These are phyloP conservation scores for Drosophila saltans DNA, from an alignment of 1,140 invertebrate species.

Conservation along the genomic window DNA sequence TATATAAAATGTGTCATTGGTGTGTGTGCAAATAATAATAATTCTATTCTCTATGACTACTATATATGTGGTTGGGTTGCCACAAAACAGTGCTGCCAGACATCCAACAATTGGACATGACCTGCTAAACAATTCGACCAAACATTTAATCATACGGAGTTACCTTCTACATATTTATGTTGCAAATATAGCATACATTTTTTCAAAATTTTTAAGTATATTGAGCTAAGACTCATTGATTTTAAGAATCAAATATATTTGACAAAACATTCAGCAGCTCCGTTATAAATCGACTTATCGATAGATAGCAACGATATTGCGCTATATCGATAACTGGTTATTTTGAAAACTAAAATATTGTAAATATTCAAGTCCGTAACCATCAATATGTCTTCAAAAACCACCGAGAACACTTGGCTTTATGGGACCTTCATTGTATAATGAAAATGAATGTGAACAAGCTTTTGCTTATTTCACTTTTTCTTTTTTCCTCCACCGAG, in stretches of 20 bases:
- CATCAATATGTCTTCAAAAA: background rate
- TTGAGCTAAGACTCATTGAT: no score
- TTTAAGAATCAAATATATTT: no score
- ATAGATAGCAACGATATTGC: no score
- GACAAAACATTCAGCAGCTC: no score
- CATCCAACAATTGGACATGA: background rate
- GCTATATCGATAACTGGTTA: no score
- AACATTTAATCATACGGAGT: no score
- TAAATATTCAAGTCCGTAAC: background rate
- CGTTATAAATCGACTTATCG: no score
- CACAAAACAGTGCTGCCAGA: background rate
- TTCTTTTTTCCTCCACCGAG: constrained; percentile 4
- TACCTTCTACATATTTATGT: no score
- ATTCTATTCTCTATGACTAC: constrained; percentile 9
- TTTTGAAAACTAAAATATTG: background rate
- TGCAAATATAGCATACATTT: no score
- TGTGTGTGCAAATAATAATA: constrained; percentile 17
- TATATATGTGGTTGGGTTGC: background rate
- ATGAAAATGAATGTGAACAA: background rate
- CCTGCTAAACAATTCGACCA: no score
- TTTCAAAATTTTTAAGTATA: no score
- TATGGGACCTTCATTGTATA: background rate
- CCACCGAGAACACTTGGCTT: background rate
- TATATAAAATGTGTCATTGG: constrained; percentile 40
- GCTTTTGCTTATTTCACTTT: constrained; percentile 21